Evolutionary conservation across 2,888 invertebrate species (phyloP).

Genomic region (Notodonta ziczac): DNA sequence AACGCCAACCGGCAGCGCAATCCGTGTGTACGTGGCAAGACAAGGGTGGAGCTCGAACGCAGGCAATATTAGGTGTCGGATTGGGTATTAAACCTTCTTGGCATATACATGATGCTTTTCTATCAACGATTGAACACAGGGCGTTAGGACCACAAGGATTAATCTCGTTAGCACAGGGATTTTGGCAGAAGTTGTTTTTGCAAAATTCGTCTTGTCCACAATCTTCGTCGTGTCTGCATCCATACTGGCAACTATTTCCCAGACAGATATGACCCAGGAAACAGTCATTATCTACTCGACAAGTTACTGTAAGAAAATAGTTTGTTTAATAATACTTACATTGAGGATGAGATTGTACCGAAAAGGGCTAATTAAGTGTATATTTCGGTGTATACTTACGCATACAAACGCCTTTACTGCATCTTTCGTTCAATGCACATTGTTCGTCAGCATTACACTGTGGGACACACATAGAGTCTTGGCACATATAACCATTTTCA

Average conservation of each 20-base stretch:
- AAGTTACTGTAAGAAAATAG: slow-evolving; percentile 87
- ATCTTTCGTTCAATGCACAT: slow-evolving; percentile 96
- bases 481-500: slow-evolving; percentile 88
- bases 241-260: slow-evolving; percentile 93
- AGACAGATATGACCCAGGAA: slow-evolving; percentile 96
- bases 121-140: slow-evolving; percentile 90
- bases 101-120: slow-evolving; percentile 93
- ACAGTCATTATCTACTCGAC: slow-evolving; percentile 95
- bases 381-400: slow-evolving; percentile 79
- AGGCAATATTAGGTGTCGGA: slow-evolving; percentile 94
- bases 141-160: slow-evolving; percentile 95
- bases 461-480: slow-evolving; percentile 92
- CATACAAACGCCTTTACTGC: slow-evolving; percentile 91
- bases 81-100: slow-evolving; percentile 92
- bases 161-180: slow-evolving; percentile 87
- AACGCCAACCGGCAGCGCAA: slow-evolving; percentile 89
- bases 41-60: slow-evolving; percentile 91
- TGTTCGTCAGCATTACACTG: slow-evolving; percentile 90
- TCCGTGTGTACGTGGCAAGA: slow-evolving; percentile 91
- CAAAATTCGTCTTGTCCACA: slow-evolving; percentile 94
- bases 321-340: not conserved
- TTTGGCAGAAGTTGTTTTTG: slow-evolving; percentile 90
- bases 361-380: too few species aligned
- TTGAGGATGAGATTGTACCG: too few species aligned
- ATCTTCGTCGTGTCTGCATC: slow-evolving; percentile 94